phyloP scores from a whole-genome alignment of 2,888 invertebrate genomes.

The Trachelus tabidus region DNA sequence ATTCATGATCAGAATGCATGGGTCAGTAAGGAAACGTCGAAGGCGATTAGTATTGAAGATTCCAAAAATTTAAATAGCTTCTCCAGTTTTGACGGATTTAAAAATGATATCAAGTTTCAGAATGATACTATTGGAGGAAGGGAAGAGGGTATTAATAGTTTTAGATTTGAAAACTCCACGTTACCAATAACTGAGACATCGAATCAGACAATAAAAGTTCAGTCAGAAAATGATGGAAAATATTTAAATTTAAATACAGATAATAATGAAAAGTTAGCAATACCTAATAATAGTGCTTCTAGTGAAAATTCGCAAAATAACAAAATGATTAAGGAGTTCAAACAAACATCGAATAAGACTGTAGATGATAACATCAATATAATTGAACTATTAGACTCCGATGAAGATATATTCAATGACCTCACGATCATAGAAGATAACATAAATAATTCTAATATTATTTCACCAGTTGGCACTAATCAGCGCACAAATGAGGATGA shows the following conservation, averaged over 20 bases:
- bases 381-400: conserved; percentile 32
- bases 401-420: conserved; percentile 45
- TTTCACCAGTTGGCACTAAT: no score
- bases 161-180: no score
- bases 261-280: not conserved
- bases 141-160: not conserved
- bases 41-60: no score
- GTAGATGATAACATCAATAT: conserved; percentile 15
- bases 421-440: no score
- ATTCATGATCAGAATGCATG: no score
- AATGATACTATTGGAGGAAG: conserved; percentile 23
- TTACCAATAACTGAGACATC: not conserved
- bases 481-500: no score
- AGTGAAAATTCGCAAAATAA: conserved; percentile 9
- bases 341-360: not conserved
- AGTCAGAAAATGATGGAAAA: not conserved
- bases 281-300: not conserved
- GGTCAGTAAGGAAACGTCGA: no score
- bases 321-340: not conserved
- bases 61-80: no score
- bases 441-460: no score
- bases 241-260: not conserved
- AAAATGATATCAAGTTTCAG: not conserved
- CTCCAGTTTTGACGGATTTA: not conserved
- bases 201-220: not conserved